Conservation (phyloP, 2,797 vertebrate genomes). For the Gymnocypris eckloni region DNA sequence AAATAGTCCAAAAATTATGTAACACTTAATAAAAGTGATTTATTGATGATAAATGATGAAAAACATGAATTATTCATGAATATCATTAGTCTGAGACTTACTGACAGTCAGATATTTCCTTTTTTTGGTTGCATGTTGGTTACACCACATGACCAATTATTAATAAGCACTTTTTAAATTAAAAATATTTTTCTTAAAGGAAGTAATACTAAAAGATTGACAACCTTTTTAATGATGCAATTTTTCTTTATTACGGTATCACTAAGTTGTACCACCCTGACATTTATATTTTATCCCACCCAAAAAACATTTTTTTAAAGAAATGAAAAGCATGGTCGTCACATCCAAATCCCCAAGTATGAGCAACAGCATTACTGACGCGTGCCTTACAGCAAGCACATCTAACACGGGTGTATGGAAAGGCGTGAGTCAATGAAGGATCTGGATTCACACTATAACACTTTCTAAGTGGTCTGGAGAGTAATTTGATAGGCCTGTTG, state of each 20-base stretch:
- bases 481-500: conserved; percentile 30
- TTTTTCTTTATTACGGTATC: neutral
- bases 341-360: no score
- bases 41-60: neutral
- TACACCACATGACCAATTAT: neutral
- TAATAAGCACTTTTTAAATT: neutral
- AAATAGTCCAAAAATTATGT: neutral
- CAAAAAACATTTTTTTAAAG: neutral
- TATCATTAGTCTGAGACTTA: neutral
- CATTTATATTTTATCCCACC: neutral
- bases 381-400: neutral
- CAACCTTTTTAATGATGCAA: neutral
- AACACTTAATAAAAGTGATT: neutral
- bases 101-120: neutral
- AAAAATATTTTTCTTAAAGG: neutral
- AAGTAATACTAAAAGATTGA: neutral
- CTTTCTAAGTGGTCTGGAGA: conserved; percentile 36
- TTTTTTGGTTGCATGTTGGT: neutral
- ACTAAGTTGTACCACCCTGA: neutral
- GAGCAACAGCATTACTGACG: neutral
- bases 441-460: conserved; percentile 35
- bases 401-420: neutral
- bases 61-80: neutral
- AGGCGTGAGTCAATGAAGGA: neutral
- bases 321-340: neutral